Conservation (phyloP, 2,888 invertebrate species). For the Macropis europaea region DNA sequence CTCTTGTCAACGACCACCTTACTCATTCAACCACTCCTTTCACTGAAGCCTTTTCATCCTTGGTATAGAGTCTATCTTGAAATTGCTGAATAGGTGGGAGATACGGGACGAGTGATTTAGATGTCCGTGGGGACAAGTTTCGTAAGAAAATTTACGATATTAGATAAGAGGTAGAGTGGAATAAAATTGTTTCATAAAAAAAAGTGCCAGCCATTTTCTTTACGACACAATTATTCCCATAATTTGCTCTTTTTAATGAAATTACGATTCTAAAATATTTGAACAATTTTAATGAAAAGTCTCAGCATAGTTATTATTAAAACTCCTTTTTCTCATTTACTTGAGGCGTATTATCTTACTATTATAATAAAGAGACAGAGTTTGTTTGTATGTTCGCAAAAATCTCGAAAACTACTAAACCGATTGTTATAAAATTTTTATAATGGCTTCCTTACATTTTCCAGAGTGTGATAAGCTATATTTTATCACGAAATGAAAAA, state of each 20-base stretch:
- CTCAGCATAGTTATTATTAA: no score
- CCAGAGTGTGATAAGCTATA: no score
- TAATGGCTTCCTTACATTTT: no score
- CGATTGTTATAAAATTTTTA: no score
- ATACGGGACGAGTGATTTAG: constrained; percentile 33
- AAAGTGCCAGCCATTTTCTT: not conserved
- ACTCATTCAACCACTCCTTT: constrained; percentile 6
- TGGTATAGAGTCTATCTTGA: constrained; percentile 15
- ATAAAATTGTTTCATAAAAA: constrained; percentile 5
- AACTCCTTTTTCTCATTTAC: no score
- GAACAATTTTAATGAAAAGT: no score
- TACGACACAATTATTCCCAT: not conserved
- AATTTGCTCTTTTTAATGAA: no score
- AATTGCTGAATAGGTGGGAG: constrained; percentile 24
- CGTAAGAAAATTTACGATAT: constrained; percentile 27
- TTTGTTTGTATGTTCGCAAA: no score
- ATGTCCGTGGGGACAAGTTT: constrained; percentile 33
- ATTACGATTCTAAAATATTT: no score
- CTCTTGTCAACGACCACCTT: not conserved
- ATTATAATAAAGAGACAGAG: no score
- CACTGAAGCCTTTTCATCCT: constrained; percentile 18
- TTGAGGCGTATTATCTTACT: no score
- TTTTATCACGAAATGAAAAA: no score
- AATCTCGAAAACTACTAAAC: not conserved
- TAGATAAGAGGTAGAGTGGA: not conserved